Base-by-base conservation (phyloP, 2,113 vertebrate species). In the Pluvialis apricaria region DNA sequence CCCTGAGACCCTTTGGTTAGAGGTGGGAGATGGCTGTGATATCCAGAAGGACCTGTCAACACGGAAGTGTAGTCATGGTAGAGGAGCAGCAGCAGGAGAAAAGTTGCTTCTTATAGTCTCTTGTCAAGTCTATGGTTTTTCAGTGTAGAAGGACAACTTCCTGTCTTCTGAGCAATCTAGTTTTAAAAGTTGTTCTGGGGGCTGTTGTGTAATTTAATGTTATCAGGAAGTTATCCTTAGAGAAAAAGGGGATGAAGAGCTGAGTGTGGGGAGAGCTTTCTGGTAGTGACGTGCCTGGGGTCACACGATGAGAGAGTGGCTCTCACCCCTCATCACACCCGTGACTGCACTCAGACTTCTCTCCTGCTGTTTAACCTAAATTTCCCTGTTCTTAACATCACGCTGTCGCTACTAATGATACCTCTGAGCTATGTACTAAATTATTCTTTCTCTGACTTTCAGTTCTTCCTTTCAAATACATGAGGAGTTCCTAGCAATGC, bases 361-460 rank as follows among this genome's bases (percentile, higher is more conserved):
- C 31, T 91, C 90, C 87, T 88, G 82, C 90, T 95, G 82, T 83
- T 97, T 92, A 97, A 95, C 93, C 96, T 90, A 47, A 88, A 96
- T 96, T 93, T 96, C 42, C 76, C 94, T 55, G 36, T 71, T 96
- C 94, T 93, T 90, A 90, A 75, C 94, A 88, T 90, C 94, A 83
- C 0, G 5, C 82, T 81, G 44, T 78, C 10, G 14, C 76, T 83
- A 36, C 92, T 95, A 96, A 96, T 95, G 96, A 96, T 92, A 92
- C 90, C 94, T 95, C 76, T 88, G 88, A 96, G 96, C 94, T 93
- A 90, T 81, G 73, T 81, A 68, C 51, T 93, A 93, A 96, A 93
- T 96, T 93, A 97, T 96, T 96, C 90, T 88, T 94, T 90, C 85
- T 96, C 82, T 84, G 62, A 80, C 62, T 97, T 96, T 90, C 90